Conservation (phyloP, 2,797 vertebrate species). For the Mycteria americana region DNA sequence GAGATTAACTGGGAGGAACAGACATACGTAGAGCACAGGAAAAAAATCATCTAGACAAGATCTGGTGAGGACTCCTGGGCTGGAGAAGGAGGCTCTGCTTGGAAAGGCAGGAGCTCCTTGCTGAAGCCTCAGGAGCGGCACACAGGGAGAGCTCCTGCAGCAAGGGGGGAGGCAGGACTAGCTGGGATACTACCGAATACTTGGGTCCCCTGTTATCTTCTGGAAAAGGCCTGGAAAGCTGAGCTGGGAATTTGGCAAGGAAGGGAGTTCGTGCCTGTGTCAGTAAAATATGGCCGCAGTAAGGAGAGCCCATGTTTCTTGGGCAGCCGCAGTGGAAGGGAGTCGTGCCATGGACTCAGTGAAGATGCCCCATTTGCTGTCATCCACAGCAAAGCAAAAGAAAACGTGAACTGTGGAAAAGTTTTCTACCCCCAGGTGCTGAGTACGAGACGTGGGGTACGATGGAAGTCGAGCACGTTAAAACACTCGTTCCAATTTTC, state of each 20-base stretch:
- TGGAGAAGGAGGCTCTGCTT: neutral
- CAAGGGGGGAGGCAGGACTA: no score
- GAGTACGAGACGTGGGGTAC: neutral
- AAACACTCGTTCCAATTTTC: neutral
- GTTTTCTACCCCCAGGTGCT: neutral
- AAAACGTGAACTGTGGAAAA: neutral
- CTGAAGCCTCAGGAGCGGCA: neutral
- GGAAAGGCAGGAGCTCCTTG: neutral
- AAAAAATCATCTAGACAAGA: neutral
- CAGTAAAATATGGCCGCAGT: neutral
- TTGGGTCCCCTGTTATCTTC: neutral
- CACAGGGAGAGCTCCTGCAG: neutral
- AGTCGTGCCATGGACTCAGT: no score
- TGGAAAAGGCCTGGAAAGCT: neutral
- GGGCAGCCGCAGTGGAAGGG: neutral
- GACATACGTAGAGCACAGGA: neutral
- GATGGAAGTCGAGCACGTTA: neutral
- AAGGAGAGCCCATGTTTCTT: neutral
- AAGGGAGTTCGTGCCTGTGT: neutral
- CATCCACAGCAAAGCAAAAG: neutral
- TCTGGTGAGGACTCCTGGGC: neutral
- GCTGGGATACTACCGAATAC: neutral
- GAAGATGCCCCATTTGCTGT: rapidly evolving
- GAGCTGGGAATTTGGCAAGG: neutral
- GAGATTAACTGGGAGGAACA: neutral